A percentile compares a stretch with the other conserved stretches of the same genome.
These are phyloP conservation scores for Drosophila imparisetae DNA, from an alignment of 2,888 invertebrate species.

Conservation along the genomic window DNA sequence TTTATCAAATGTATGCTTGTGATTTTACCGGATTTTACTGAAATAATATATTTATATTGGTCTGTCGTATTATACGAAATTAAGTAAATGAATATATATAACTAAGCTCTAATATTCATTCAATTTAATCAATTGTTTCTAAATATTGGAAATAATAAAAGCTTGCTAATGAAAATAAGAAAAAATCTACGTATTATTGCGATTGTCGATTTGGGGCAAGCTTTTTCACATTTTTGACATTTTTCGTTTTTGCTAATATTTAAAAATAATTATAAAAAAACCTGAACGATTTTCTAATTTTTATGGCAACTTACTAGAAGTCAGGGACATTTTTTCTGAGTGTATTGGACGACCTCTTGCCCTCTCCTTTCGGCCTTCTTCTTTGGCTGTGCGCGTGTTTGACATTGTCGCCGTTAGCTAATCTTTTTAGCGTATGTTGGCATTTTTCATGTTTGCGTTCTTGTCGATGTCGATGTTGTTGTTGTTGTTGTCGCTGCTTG, in stretches of 20 bases:
- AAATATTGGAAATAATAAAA: too few relatives aligned
- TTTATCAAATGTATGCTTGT: not conserved
- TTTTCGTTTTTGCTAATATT: too few relatives aligned
- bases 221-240: too few relatives aligned
- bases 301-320: slow-evolving; percentile 1
- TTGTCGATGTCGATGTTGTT: slow-evolving; percentile 52
- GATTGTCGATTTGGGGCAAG: not conserved
- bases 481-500: slow-evolving; percentile 57
- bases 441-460: slow-evolving; percentile 80
- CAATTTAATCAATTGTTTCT: too few relatives aligned
- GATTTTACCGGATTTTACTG: not conserved
- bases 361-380: slow-evolving; percentile 33
- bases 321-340: not conserved
- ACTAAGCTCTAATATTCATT: too few relatives aligned
- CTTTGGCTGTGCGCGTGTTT: slow-evolving; percentile 67
- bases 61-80: too few relatives aligned
- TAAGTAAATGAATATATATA: too few relatives aligned
- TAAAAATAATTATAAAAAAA: too few relatives aligned
- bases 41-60: not conserved
- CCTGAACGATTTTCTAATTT: not conserved
- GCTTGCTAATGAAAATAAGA: too few relatives aligned
- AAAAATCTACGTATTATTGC: not conserved
- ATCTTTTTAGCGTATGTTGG: slow-evolving; percentile 81
- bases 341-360: slow-evolving; percentile 20
- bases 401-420: slow-evolving; percentile 81